Conservation (phyloP, 2,888 invertebrate species). For the Stenotaenia linearis region DNA sequence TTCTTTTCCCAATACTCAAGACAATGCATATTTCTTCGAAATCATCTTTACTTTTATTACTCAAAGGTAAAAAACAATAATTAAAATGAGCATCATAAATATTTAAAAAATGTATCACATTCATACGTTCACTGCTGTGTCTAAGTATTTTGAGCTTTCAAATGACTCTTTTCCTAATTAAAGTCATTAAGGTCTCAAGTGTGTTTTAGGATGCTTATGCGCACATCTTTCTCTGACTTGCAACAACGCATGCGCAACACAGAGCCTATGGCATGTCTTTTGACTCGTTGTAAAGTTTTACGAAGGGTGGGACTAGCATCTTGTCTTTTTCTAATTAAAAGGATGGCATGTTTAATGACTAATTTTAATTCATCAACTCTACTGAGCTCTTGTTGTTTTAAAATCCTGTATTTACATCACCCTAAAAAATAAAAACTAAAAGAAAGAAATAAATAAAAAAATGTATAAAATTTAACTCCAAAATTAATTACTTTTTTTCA, state of each 20-base stretch:
- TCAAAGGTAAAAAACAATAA: neutral
- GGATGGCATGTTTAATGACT: constrained; percentile 6
- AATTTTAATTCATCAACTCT: neutral
- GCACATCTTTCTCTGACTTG: neutral
- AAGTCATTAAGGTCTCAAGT: constrained; percentile 27
- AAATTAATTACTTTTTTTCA: neutral
- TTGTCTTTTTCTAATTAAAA: constrained; percentile 13
- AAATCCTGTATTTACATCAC: neutral
- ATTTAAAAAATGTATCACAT: constrained; percentile 17
- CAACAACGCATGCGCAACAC: neutral
- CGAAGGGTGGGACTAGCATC: neutral
- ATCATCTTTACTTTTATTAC: neutral
- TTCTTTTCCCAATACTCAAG: neutral
- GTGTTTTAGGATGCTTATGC: constrained; percentile 12
- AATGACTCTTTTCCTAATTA: constrained; percentile 26
- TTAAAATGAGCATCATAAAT: neutral
- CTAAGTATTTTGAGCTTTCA: constrained; percentile 26
- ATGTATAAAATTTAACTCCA: neutral
- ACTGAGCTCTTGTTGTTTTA: neutral
- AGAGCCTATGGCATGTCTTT: constrained; percentile 1
- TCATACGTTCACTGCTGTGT: neutral
- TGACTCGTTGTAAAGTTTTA: neutral
- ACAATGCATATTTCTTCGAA: neutral
- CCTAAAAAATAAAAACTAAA: neutral
- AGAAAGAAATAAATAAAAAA: neutral